Percentiles rank a stretch among this genome's conserved stretches.
These are phyloP conservation scores for Apomyelois bistriatella DNA, from an alignment of 2,888 invertebrate species.

Conservation along the genomic window DNA sequence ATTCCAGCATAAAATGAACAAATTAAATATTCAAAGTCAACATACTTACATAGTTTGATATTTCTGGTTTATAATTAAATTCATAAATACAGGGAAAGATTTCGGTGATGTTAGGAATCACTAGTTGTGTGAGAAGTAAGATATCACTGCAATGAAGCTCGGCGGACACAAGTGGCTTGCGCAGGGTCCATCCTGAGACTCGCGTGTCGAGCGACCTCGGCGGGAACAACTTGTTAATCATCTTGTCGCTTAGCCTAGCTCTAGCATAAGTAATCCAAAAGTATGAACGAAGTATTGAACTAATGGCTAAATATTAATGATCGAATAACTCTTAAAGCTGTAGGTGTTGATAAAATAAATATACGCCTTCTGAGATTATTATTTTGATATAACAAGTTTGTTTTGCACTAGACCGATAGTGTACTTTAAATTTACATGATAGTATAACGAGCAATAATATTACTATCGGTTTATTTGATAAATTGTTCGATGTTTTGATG, in stretches of 20 bases:
- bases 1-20: not conserved
- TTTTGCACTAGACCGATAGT: constrained; percentile 28
- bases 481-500: constrained; percentile 50
- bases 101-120: constrained; percentile 41
- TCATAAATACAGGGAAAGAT: constrained; percentile 52
- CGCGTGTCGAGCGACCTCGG: constrained; percentile 36
- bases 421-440: constrained; percentile 41
- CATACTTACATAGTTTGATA: not conserved
- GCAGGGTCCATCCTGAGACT: constrained; percentile 35
- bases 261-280: constrained; percentile 52
- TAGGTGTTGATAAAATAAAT: constrained; percentile 54
- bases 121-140: constrained; percentile 31
- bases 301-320: constrained; percentile 44
- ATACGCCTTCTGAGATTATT: constrained; percentile 60
- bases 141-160: constrained; percentile 35
- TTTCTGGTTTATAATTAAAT: constrained; percentile 43
- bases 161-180: constrained; percentile 34
- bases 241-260: constrained; percentile 52
- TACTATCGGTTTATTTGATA: constrained; percentile 44
- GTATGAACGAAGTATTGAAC: constrained; percentile 56
- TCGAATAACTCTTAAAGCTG: constrained; percentile 50
- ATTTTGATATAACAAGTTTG: constrained; percentile 9
- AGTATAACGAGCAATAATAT: constrained; percentile 52
- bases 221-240: constrained; percentile 65
- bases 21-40: constrained; percentile 12